Evolutionary conservation across 2,113 vertebrate species (phyloP).

Genomic region (Serinus canaria): DNA sequence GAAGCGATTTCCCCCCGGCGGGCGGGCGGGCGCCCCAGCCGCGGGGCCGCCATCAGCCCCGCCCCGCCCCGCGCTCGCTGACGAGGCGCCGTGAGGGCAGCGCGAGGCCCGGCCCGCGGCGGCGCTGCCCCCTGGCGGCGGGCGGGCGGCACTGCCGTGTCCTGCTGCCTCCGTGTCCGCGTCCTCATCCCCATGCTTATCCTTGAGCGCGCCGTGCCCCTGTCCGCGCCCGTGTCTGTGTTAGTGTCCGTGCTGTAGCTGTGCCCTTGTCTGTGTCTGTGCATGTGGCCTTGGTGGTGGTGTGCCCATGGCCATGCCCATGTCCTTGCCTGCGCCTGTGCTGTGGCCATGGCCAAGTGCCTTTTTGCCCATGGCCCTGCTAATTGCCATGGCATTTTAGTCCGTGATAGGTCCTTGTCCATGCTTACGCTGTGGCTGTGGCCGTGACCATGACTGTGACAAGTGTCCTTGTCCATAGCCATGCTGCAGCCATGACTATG

Average conservation of each 20-base stretch:
- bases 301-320: accelerated
- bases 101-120: neutral
- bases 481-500: neutral
- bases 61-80: neutral
- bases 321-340: neutral
- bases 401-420: neutral
- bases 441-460: neutral
- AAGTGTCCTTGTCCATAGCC: neutral
- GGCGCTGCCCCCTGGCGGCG: neutral
- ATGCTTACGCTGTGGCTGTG: neutral
- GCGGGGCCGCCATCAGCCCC: neutral
- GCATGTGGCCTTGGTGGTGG: neutral
- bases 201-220: neutral
- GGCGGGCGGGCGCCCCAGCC: neutral
- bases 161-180: neutral
- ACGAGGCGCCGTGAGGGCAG: neutral
- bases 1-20: accelerated
- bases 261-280: neutral
- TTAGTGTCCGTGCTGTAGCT: no score
- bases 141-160: neutral
- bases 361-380: neutral
- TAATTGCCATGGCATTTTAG: neutral
- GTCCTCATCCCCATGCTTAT: neutral
- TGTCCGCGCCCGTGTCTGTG: no score
- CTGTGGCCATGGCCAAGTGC: neutral